These are phyloP conservation scores for Scomber japonicus DNA, from an alignment of 2,113 vertebrate species.

Conservation along the genomic window DNA sequence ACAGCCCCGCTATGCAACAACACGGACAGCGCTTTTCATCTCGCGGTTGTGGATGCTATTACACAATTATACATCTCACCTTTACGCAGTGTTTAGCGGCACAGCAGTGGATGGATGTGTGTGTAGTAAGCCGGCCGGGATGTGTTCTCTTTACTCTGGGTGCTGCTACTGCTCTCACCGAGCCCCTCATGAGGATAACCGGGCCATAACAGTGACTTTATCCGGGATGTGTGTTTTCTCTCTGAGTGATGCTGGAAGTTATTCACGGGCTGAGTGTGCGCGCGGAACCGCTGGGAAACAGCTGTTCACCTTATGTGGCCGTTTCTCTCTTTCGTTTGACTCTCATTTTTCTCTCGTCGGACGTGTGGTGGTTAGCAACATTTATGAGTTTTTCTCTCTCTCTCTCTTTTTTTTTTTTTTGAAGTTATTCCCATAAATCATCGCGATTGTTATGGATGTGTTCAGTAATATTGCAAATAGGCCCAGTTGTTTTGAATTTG, in stretches of 20 bases:
- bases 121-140: conserved; percentile 1
- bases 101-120: conserved; percentile 29
- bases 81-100: conserved; percentile 13
- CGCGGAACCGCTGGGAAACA: conserved; percentile 39
- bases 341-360: background rate
- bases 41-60: conserved; percentile 8
- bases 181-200: conserved; percentile 46
- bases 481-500: background rate
- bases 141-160: conserved; percentile 27
- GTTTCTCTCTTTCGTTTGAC: conserved; percentile 29
- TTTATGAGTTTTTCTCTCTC: background rate
- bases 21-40: conserved; percentile 42
- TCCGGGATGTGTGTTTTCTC: conserved; percentile 49
- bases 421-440: background rate
- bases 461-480: background rate
- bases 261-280: conserved; percentile 37
- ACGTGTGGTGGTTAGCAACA: background rate
- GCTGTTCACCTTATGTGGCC: conserved; percentile 38
- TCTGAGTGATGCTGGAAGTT: conserved; percentile 46
- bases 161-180: background rate
- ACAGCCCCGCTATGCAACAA: conserved; percentile 74
- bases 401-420: background rate
- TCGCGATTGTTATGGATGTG: background rate
- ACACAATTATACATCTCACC: conserved; percentile 28
- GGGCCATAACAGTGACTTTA: conserved; percentile 10